phyloP scores from a whole-genome alignment of 2,888 invertebrate species.

The Zele albiditarsus region DNA sequence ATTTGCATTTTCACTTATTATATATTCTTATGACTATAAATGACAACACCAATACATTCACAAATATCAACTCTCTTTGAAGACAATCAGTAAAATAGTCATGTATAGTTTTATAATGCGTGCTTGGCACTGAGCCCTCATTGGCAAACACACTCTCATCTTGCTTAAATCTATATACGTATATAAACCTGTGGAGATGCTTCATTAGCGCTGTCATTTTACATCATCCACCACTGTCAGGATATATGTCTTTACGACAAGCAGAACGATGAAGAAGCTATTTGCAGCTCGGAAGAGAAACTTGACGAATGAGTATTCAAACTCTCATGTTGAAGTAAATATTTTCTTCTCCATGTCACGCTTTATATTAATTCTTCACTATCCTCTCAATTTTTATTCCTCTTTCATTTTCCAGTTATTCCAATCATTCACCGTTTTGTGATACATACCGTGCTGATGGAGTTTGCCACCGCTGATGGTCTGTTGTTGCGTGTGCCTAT shows the following conservation, averaged over 20 bases:
- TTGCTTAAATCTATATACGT: not conserved
- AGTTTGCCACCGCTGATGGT: constrained; percentile 68
- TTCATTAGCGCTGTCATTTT: constrained; percentile 37
- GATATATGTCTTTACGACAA: constrained; percentile 32
- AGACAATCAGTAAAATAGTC: constrained; percentile 7
- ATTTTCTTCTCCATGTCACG: not conserved
- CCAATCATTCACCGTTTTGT: not conserved
- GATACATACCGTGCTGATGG: constrained; percentile 64
- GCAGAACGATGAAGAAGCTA: constrained; percentile 35
- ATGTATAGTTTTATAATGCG: constrained; percentile 2
- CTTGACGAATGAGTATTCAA: constrained; percentile 20
- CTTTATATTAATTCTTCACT: not conserved
- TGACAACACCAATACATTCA: not conserved
- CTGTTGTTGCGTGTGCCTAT: constrained; percentile 53
- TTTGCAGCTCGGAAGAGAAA: constrained; percentile 22
- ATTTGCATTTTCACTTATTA: not conserved
- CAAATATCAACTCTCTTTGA: not conserved
- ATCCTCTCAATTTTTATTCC: not conserved
- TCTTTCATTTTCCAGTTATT: not conserved
- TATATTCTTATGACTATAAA: not conserved
- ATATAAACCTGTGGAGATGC: constrained; percentile 16
- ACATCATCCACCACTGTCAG: constrained; percentile 20
- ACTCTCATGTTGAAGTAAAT: constrained; percentile 12
- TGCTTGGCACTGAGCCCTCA: constrained; percentile 33
- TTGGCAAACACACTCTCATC: constrained; percentile 14